phyloP scores from a whole-genome alignment of 2,888 invertebrate species.

The Drosophila gaucha region DNA sequence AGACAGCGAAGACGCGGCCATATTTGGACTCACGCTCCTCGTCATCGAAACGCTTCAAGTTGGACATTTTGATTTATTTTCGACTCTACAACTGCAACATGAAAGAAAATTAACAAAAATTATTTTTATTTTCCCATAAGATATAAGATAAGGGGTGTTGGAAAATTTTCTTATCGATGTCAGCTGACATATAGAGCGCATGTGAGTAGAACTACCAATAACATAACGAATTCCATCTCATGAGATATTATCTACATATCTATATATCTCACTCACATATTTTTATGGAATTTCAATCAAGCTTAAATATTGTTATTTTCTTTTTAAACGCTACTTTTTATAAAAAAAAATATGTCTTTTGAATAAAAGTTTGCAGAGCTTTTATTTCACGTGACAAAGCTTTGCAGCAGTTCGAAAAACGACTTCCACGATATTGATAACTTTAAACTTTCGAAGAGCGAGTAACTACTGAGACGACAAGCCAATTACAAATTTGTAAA shows the following conservation, averaged over 20 bases:
- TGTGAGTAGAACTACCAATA: slow-evolving; percentile 14
- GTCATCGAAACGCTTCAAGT: slow-evolving; percentile 90
- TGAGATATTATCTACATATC: not conserved
- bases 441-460: slow-evolving; percentile 30
- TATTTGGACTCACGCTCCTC: slow-evolving; percentile 94
- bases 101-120: not conserved
- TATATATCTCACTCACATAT: not conserved
- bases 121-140: slow-evolving; percentile 9
- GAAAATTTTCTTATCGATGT: slow-evolving; percentile 56
- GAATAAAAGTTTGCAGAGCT: slow-evolving; percentile 62
- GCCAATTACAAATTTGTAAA: slow-evolving; percentile 11
- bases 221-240: not conserved
- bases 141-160: slow-evolving; percentile 13
- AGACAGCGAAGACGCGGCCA: slow-evolving; percentile 98
- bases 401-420: slow-evolving; percentile 68
- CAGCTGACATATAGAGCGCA: slow-evolving; percentile 55
- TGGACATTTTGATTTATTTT: slow-evolving; percentile 86
- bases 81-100: slow-evolving; percentile 52
- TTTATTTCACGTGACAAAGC: slow-evolving; percentile 76
- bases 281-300: not conserved
- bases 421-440: slow-evolving; percentile 38
- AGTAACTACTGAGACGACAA: slow-evolving; percentile 3
- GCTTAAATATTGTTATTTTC: not conserved
- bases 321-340: slow-evolving; percentile 23
- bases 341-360: slow-evolving; percentile 22